Evolutionary conservation across 2,113 vertebrate genomes (phyloP).

Genomic region (Ceuthmochares aereus): DNA sequence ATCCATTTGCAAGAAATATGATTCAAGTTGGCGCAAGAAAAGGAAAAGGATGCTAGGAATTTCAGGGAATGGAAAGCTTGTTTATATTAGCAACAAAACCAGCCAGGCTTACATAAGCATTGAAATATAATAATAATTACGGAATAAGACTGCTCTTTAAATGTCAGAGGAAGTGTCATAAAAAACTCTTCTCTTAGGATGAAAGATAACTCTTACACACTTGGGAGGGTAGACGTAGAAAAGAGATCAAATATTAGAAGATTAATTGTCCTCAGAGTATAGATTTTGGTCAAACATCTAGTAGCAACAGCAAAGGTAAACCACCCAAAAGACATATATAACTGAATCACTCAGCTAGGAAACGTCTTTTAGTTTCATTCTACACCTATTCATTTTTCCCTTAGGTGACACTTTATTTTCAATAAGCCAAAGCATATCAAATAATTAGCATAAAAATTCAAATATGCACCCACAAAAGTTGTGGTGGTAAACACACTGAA

Average conservation of each 20-base stretch:
- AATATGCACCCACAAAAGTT: neutral
- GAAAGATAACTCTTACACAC: neutral
- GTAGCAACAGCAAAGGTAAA: neutral
- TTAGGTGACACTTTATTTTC: neutral
- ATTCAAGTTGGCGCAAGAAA: neutral
- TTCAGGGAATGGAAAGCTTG: slow-evolving; percentile 7
- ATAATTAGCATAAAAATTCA: neutral
- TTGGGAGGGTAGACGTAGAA: neutral
- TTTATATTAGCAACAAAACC: slow-evolving; percentile 15
- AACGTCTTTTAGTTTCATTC: neutral
- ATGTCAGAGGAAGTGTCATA: neutral
- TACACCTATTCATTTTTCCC: neutral
- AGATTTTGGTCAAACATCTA: neutral
- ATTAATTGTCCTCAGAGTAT: neutral
- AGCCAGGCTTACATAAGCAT: neutral
- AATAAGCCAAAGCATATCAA: neutral
- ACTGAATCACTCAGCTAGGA: neutral
- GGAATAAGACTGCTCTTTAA: neutral
- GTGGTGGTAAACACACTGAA: neutral
- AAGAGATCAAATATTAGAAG: neutral
- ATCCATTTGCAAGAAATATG: neutral
- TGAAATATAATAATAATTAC: neutral
- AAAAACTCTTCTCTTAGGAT: neutral
- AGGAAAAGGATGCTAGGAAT: slow-evolving; percentile 25
- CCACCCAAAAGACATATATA: neutral